Evolutionary conservation across 2,113 vertebrate genomes (phyloP).

Genomic region (Diadophis punctatus): DNA sequence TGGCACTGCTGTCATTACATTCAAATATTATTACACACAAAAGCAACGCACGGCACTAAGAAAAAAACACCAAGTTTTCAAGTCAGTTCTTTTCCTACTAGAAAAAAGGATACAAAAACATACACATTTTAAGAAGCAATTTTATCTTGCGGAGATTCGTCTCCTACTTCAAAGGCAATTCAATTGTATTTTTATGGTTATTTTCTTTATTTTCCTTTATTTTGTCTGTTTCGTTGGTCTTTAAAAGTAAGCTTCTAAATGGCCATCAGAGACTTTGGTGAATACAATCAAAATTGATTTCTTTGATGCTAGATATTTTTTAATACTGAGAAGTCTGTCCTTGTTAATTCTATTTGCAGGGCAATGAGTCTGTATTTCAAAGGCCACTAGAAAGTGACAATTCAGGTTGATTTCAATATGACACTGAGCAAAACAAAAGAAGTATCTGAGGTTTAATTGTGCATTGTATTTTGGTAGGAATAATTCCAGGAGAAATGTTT

Average conservation of each 20-base stretch:
- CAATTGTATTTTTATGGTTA: constrained; percentile 63
- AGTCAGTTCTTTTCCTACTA: constrained; percentile 90
- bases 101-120: constrained; percentile 99
- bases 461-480: constrained; percentile 6
- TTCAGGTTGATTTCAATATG: constrained; percentile 60
- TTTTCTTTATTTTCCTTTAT: constrained; percentile 59
- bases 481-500: neutral
- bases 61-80: constrained; percentile 90
- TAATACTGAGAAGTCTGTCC: constrained; percentile 64
- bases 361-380: constrained; percentile 72
- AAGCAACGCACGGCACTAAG: constrained; percentile 94
- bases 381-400: constrained; percentile 91
- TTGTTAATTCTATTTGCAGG: constrained; percentile 57
- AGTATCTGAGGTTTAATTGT: constrained; percentile 19
- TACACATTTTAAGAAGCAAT: constrained; percentile 96
- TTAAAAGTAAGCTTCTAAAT: constrained; percentile 77
- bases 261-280: constrained; percentile 93
- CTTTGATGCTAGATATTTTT: constrained; percentile 65
- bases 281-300: constrained; percentile 79
- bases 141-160: constrained; percentile 77
- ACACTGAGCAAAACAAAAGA: constrained; percentile 39
- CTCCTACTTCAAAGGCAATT: constrained; percentile 90
- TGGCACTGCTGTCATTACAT: constrained; percentile 99
- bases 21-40: constrained; percentile 98
- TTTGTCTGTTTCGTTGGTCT: constrained; percentile 69